Evolutionary conservation across 2,797 vertebrate genomes (phyloP), one percentile per base, ranked within the genome.

Genomic region (Macrochelys suwanniensis): DNA sequence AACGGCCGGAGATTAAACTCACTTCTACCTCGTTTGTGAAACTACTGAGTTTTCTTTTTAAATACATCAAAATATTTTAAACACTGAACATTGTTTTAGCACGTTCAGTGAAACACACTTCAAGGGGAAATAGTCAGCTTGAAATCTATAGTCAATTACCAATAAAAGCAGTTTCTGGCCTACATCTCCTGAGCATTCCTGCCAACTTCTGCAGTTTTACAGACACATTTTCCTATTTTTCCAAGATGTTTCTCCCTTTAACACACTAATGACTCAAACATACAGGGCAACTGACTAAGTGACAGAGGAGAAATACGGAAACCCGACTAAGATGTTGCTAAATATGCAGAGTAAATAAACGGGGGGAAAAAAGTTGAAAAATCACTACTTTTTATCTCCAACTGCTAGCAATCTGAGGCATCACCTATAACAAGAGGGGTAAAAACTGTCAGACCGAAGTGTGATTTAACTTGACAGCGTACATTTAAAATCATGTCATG

Each of bases 131-230:
- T 1, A 8, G 84, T 56, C 28, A 25, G 87, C 80, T 81, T 15
- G 47, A 56, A 12, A 2, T 11, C 37, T 26, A 42, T 42, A 1
- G 59, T 2, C 0, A 2, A 68, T 7, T 33, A 1, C 78, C 26
- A 8, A 42, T 5, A 3, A 2, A 11, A 45, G 3, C 68, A 2
- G 7, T 0, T 1, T 19, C 65, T 71, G n/a, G 17, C 23, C 65
- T 71, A 0, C 19, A 0, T 7, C 79, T 77, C 80, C 87, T 3
- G 56, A 74, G 8, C 1, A 1, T 10, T 5, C 19, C 81, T 12
- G 65, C 47, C n/a, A 53, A 0, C 1, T 1, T 11, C 0, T 0
- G 82, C 68, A 31, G 82, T 33, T 74, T 50, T 5, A 15, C 82
- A 42, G 15, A 5, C 1, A 0, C 0, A 5, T 8, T 25, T 6